A percentile compares a stretch with the other conserved stretches of the same genome.
phyloP scores from a whole-genome alignment of 2,797 vertebrate genomes.

The Pangasius sanitwongsei region DNA sequence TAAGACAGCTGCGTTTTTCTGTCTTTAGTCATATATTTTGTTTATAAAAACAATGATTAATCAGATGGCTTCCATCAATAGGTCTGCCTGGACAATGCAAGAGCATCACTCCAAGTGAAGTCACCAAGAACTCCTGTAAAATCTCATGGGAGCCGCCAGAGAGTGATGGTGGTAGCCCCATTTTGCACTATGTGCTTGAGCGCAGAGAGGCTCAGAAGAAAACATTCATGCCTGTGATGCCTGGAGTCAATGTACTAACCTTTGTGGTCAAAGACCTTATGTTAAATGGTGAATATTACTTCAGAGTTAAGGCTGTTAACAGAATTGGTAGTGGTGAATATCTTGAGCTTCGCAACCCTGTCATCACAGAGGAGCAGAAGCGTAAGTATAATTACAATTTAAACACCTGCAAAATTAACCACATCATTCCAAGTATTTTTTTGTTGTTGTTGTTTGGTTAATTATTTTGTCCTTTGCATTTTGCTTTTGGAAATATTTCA shows the following conservation, averaged over 20 bases:
- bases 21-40: background rate
- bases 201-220: conserved; percentile 92
- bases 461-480: background rate
- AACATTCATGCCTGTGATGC: conserved; percentile 92
- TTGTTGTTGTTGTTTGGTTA: background rate
- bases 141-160: conserved; percentile 94
- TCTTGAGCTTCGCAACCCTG: conserved; percentile 88
- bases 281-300: conserved; percentile 91
- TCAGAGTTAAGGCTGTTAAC: conserved; percentile 97
- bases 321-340: conserved; percentile 92
- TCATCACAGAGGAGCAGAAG: conserved; percentile 91
- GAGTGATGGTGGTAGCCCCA: conserved; percentile 89
- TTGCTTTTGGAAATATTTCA: conserved; percentile 61
- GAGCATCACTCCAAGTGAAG: conserved; percentile 85
- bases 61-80: conserved; percentile 58
- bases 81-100: conserved; percentile 94
- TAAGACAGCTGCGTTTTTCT: conserved; percentile 64
- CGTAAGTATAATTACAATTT: conserved; percentile 75
- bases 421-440: background rate
- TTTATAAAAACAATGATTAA: background rate
- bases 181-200: conserved; percentile 91
- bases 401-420: background rate
- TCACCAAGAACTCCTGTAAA: conserved; percentile 92
- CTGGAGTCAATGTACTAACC: conserved; percentile 86
- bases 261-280: conserved; percentile 91